Percentiles rank a stretch among this genome's conserved stretches.
phyloP scores from a whole-genome alignment of 2,888 invertebrate species.

The Helicoverpa assulta region DNA sequence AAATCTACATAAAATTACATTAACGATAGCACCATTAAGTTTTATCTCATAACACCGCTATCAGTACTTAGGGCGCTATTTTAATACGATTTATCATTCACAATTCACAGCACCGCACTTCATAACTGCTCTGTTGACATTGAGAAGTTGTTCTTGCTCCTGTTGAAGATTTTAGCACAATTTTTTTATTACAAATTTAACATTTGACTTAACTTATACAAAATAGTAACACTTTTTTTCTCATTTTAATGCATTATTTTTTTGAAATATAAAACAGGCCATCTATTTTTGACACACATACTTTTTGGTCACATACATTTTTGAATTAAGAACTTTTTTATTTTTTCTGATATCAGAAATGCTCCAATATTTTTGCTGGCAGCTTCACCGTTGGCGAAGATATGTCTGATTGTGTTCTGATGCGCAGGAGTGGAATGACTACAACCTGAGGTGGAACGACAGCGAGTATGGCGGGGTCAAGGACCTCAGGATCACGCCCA shows the following conservation, averaged over 20 bases:
- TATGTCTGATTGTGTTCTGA: constrained; percentile 70
- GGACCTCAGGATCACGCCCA: constrained; percentile 98
- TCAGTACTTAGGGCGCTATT: constrained; percentile 40
- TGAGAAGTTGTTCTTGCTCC: constrained; percentile 42
- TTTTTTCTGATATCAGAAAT: constrained; percentile 47
- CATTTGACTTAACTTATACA: constrained; percentile 15
- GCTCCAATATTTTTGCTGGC: constrained; percentile 58
- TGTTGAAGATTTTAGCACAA: constrained; percentile 32
- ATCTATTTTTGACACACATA: not conserved
- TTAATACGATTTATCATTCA: constrained; percentile 54
- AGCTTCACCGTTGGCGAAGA: constrained; percentile 29
- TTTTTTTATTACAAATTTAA: constrained; percentile 28
- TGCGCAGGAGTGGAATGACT: constrained; percentile 98
- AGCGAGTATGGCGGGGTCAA: constrained; percentile 98
- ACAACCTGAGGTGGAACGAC: constrained; percentile 99
- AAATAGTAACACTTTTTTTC: constrained; percentile 6
- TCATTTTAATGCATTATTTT: not conserved
- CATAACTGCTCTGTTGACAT: constrained; percentile 48
- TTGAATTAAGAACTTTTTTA: constrained; percentile 14
- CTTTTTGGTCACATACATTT: constrained; percentile 10
- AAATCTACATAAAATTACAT: constrained; percentile 18
- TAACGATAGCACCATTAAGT: constrained; percentile 15
- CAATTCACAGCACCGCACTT: constrained; percentile 61
- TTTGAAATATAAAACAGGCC: not conserved
- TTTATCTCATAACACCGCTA: constrained; percentile 19